Base-by-base conservation (phyloP, 2,797 vertebrate genomes). In the Thalassophryne amazonica region DNA sequence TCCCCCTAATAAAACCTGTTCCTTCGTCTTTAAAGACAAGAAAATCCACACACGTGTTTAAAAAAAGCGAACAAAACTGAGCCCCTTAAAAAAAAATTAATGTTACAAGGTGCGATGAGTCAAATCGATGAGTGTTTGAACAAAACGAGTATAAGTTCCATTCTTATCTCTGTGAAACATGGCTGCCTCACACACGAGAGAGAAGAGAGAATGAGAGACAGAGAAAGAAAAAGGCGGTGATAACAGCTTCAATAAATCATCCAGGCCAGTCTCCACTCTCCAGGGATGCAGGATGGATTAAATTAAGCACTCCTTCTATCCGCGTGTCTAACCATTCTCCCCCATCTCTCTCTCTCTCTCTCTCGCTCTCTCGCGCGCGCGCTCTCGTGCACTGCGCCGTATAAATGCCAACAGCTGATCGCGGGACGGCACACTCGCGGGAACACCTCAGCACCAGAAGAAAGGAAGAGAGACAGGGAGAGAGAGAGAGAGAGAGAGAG, bases 331-430 rank as follows among this genome's bases (percentile, higher is more conserved):
- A 89, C 84, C 84, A 83, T 76, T 85, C 38, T 32, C 71, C 69
- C 57, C 17, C 31, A 33, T 73, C n/a, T n/a, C 77, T 72, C 80
- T 86, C 80, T 81, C 86, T n/a, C n/a, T n/a, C n/a, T n/a, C n/a
- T n/a, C n/a, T n/a, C n/a, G n/a, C n/a, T n/a, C n/a, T n/a, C n/a
- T n/a, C n/a, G n/a, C n/a, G n/a, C n/a, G n/a, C n/a, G n/a, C n/a
- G n/a, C 81, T 87, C 81, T 85, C 86, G 85, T 86, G 82, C 88
- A 73, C 85, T 34, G 69, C 76, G 67, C 80, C 19, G 72, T 91
- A 91, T 92, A 93, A 91, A 93, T 87, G 85, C 78, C 85, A 83
- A 83, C 89, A 87, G 86, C 89, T 89, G 91, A 92, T 90, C 86
- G 81, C 78, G 81, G 80, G 83, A 76, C 88, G 69, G 43, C 87